These are phyloP conservation scores for Mirounga angustirostris DNA, from an alignment of 2,113 vertebrate genomes.

Conservation along the genomic window DNA sequence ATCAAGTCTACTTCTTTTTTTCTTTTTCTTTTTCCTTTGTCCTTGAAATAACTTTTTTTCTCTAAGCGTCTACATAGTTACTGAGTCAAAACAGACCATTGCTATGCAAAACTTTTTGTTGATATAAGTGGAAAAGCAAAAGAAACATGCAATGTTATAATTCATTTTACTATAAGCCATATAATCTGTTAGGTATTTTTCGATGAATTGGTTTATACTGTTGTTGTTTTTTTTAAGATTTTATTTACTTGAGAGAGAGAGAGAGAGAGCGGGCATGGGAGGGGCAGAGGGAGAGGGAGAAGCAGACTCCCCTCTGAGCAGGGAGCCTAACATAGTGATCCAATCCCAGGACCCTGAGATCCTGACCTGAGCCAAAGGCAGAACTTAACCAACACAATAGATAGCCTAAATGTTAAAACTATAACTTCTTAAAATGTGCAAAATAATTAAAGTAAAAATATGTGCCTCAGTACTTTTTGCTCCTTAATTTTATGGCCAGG, in stretches of 20 bases:
- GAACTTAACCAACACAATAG: background rate
- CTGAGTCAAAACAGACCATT: background rate
- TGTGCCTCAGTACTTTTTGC: background rate
- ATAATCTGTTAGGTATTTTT: background rate
- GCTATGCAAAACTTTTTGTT: background rate
- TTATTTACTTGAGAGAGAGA: background rate
- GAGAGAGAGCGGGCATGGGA: background rate
- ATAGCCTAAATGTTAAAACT: background rate
- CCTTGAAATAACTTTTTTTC: slow-evolving; percentile 14
- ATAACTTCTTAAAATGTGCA: background rate
- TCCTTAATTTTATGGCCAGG: background rate
- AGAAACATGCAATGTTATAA: background rate
- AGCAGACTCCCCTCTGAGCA: background rate
- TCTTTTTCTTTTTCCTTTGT: background rate
- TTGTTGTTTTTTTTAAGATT: background rate
- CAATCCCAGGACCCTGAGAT: background rate
- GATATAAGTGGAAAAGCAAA: background rate
- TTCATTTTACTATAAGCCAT: background rate
- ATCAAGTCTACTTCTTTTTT: background rate
- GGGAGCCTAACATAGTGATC: background rate
- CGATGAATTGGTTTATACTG: background rate
- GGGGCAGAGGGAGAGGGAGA: background rate
- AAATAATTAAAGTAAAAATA: background rate
- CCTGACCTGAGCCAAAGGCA: background rate
- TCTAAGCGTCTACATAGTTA: background rate